A percentile compares a stretch with the other conserved stretches of the same genome.
Conservation (phyloP, 2,888 invertebrate genomes). For the Phytoseiulus persimilis region DNA sequence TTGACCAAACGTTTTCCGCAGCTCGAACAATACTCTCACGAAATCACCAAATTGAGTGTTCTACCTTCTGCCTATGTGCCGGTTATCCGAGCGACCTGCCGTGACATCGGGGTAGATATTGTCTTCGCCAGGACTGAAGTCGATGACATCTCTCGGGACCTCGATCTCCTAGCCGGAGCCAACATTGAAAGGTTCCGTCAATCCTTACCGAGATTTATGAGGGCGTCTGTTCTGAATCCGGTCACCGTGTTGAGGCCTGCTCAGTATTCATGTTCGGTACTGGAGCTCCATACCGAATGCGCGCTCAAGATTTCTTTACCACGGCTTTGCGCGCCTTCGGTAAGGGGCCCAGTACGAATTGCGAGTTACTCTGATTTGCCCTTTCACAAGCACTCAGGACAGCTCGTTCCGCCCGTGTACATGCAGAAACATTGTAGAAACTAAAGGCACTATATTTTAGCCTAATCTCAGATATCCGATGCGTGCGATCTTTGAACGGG, state of each 20-base stretch:
- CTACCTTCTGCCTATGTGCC: slow-evolving; percentile 14
- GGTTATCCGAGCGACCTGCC: slow-evolving; percentile 29
- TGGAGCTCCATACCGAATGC: no score
- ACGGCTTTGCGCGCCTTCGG: no score
- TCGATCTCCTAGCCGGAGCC: slow-evolving; percentile 15
- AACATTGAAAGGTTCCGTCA: slow-evolving; percentile 27
- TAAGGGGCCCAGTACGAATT: no score
- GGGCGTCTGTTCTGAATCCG: no score
- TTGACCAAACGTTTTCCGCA: neutral
- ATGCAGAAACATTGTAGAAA: neutral
- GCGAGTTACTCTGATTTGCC: no score
- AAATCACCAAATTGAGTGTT: slow-evolving; percentile 29
- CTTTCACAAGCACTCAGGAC: neutral
- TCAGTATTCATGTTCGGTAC: no score
- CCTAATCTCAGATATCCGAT: slow-evolving; percentile 23
- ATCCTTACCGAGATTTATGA: neutral
- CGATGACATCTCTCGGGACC: slow-evolving; percentile 20
- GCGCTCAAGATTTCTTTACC: no score
- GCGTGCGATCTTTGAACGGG: slow-evolving; percentile 30
- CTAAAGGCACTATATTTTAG: slow-evolving; percentile 6
- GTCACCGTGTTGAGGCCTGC: no score
- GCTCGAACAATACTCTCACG: slow-evolving; percentile 27
- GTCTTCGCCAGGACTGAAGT: slow-evolving; percentile 30
- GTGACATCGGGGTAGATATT: slow-evolving; percentile 9
- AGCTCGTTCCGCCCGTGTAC: neutral